These are phyloP conservation scores for Drosophila affinis DNA, from an alignment of 2,888 invertebrate species.

Conservation along the genomic window DNA sequence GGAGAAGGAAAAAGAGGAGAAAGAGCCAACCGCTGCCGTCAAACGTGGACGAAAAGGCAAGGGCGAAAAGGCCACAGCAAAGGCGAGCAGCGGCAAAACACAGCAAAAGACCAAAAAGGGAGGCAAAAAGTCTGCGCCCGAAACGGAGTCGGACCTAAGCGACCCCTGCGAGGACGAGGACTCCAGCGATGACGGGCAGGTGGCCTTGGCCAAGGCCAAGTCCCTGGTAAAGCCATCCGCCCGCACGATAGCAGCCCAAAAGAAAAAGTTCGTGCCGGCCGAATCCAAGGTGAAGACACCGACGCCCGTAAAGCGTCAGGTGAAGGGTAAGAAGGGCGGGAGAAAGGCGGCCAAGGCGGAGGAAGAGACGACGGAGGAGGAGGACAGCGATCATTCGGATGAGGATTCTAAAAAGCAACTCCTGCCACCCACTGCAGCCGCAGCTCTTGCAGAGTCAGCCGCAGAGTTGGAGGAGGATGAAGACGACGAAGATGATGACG, in stretches of 20 bases:
- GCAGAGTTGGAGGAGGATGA: constrained; percentile 77
- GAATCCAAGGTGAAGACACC: constrained; percentile 65
- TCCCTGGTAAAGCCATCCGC: constrained; percentile 59
- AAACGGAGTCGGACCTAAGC: constrained; percentile 57
- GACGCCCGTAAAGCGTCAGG: constrained; percentile 56
- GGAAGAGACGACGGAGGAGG: constrained; percentile 25
- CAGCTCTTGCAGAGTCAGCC: constrained; percentile 77
- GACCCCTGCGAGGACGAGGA: constrained; percentile 49
- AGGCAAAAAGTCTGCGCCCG: constrained; percentile 50
- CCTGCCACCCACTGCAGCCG: constrained; percentile 79
- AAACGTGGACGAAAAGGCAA: constrained; percentile 63
- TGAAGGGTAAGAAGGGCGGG: constrained; percentile 51
- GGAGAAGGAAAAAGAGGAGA: constrained; percentile 47
- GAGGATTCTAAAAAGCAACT: constrained; percentile 55
- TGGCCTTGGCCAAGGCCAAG: constrained; percentile 58
- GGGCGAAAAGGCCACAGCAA: constrained; percentile 45
- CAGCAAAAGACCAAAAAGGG: constrained; percentile 69
- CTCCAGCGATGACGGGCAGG: constrained; percentile 68
- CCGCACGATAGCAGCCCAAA: constrained; percentile 71
- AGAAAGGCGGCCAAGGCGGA: constrained; percentile 47
- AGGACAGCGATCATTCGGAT: constrained; percentile 53
- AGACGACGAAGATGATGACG: constrained; percentile 47
- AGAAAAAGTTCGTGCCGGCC: constrained; percentile 54
- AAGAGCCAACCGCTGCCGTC: constrained; percentile 20
- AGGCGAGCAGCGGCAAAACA: constrained; percentile 50